These are phyloP conservation scores for Pipistrellus pipistrellus DNA, from an alignment of 2,797 vertebrate genomes.

Conservation along the genomic window DNA sequence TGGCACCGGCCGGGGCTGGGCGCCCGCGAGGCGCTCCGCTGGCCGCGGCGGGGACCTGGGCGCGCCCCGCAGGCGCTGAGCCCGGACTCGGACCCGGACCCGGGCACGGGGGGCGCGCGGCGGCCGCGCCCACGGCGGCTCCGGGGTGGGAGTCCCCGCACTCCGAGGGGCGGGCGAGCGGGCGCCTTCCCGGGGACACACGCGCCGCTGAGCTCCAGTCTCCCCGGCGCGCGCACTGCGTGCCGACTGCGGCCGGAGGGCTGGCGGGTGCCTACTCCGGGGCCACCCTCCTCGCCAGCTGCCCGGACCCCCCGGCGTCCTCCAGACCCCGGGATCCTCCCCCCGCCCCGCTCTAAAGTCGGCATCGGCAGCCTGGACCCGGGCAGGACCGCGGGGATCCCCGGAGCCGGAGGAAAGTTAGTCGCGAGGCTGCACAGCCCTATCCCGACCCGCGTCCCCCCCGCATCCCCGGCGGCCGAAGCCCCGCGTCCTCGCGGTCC, in stretches of 20 bases:
- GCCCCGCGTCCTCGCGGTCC: conserved; percentile 45
- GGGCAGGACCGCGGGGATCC: not conserved
- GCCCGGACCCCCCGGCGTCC: not conserved
- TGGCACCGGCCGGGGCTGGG: not conserved
- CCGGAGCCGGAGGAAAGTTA: conserved; percentile 74
- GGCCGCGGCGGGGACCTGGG: not conserved
- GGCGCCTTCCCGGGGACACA: not conserved
- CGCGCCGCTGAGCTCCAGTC: not conserved
- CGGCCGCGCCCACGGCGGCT: not conserved
- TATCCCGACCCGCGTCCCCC: not conserved
- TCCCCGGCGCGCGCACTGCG: not conserved
- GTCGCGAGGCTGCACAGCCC: conserved; percentile 42
- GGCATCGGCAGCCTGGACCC: not conserved
- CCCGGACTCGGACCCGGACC: not conserved
- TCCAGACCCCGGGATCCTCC: not conserved
- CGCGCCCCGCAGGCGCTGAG: not conserved
- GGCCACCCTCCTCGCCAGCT: not conserved
- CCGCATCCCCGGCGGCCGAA: not conserved
- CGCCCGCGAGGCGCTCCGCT: not conserved
- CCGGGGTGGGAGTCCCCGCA: not conserved
- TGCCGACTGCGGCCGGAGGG: conserved; percentile 45
- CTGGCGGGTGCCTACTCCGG: not conserved
- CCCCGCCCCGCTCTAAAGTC: conserved; percentile 20
- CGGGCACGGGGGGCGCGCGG: not conserved
- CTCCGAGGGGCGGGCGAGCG: not conserved